Base-by-base conservation (phyloP, 2,113 vertebrate species). In the Clarias gariepinus region DNA sequence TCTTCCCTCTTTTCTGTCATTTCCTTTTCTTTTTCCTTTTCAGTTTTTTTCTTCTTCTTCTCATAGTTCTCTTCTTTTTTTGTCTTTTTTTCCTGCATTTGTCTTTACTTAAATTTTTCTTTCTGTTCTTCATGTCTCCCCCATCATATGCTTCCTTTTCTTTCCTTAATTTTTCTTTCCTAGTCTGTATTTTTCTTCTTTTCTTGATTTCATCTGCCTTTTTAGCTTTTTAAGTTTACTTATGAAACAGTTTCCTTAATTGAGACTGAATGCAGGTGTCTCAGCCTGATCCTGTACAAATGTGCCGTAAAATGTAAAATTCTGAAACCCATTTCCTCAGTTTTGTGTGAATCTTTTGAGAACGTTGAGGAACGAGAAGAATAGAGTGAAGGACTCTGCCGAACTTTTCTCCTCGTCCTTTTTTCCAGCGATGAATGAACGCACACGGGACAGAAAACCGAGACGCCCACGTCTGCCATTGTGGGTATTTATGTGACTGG, bases 401-500 rank as follows among this genome's bases (percentile, higher is more conserved):
- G 11, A 57, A 74, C 55, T 74, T 47, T 21, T 41, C 30, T 60
- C 12, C 33, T 74, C 69, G 55, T n/a, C 55, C 83, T 84, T 68
- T 84, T 30, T 36, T 58, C 52, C 68, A 19, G 64, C 53, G 19
- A 36, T 36, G 78, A 81, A 81, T 41, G 93, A 94, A 95, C 93
- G 94, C 93, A 94, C 91, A 86, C 91, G 90, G 92, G 92, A 89
- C 85, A 91, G 92, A 92, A 94, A 92, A 89, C 88, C 84, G 90
- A 95, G 91, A 92, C 92, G 36, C 58, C 91, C 89, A 92, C 93
- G 94, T 94, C 94, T 94, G 94, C 93, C 91, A 93, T 94, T 93
- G 91, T 92, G 93, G 94, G 92, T 95, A 94, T 95, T 95, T 95
- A 93, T 94, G 94, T 94, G 94, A 89, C 90, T 90, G 28, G 85